Percentiles rank a stretch among this genome's conserved stretches.
Evolutionary conservation across 2,113 vertebrate genomes (phyloP).

Genomic region (Phoenicopterus ruber): DNA sequence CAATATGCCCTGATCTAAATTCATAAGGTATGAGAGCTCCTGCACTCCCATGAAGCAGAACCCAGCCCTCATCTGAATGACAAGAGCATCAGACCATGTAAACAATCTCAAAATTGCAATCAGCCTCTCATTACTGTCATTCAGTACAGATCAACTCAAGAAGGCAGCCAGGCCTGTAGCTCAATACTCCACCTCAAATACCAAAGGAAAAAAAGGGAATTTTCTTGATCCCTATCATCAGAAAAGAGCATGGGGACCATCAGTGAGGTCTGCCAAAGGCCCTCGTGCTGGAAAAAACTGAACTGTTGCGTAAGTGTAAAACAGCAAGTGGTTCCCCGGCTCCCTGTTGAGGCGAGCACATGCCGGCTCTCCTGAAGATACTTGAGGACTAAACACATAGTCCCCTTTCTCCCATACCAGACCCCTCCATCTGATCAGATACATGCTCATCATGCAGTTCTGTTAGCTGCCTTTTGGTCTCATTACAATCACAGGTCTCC

Average conservation of each 20-base stretch:
- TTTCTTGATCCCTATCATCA: background rate
- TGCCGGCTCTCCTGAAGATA: background rate
- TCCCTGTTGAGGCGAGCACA: background rate
- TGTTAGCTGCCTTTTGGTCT: background rate
- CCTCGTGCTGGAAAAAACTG: background rate
- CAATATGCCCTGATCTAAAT: background rate
- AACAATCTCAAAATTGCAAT: background rate
- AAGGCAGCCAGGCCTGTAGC: background rate
- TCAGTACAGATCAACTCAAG: background rate
- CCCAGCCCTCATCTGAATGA: background rate
- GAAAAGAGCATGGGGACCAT: background rate
- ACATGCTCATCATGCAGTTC: background rate
- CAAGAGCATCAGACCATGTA: background rate
- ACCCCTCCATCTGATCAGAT: background rate
- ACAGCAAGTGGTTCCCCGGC: background rate
- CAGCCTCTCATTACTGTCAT: background rate
- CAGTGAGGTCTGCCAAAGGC: background rate
- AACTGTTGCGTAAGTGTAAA: background rate
- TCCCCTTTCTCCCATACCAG: background rate
- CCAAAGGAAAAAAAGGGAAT: background rate
- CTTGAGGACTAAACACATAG: background rate
- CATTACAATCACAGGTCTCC: background rate
- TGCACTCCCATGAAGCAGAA: background rate
- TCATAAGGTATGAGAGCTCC: background rate
- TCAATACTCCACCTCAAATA: background rate